Conservation (phyloP, 2,797 vertebrate genomes). For the Nyctalus aviator region DNA sequence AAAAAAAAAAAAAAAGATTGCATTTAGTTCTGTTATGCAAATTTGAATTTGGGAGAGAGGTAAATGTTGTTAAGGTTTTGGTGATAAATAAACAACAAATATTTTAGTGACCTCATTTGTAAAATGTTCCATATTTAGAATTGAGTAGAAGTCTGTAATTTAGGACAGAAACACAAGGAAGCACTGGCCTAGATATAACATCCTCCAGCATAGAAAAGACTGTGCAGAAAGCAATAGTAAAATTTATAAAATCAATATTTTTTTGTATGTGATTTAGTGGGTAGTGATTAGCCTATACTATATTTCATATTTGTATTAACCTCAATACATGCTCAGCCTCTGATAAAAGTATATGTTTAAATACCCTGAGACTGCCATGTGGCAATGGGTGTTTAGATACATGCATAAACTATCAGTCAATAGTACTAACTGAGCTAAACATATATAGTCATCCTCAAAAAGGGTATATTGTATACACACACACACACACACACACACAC, state of each 20-base stretch:
- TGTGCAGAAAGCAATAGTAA: background rate
- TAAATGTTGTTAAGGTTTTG: background rate
- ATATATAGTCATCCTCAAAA: background rate
- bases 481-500: background rate
- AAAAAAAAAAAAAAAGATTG: background rate
- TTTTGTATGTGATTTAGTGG: background rate
- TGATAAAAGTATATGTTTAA: background rate
- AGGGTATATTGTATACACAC: background rate
- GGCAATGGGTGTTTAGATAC: background rate
- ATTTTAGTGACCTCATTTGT: background rate
- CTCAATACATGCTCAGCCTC: background rate
- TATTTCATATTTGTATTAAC: background rate
- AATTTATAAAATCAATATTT: background rate
- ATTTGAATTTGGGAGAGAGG: slow-evolving; percentile 5
- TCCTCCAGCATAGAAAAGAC: background rate
- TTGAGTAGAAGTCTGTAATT: background rate
- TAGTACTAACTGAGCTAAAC: background rate
- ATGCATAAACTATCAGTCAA: background rate
- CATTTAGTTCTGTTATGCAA: background rate
- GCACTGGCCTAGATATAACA: background rate
- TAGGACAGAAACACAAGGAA: background rate
- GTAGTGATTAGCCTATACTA: background rate
- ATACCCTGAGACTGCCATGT: background rate
- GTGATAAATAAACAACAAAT: background rate
- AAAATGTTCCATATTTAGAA: background rate